Base-by-base conservation (phyloP, 2,888 invertebrate species). In the Sicus ferrugineus region DNA sequence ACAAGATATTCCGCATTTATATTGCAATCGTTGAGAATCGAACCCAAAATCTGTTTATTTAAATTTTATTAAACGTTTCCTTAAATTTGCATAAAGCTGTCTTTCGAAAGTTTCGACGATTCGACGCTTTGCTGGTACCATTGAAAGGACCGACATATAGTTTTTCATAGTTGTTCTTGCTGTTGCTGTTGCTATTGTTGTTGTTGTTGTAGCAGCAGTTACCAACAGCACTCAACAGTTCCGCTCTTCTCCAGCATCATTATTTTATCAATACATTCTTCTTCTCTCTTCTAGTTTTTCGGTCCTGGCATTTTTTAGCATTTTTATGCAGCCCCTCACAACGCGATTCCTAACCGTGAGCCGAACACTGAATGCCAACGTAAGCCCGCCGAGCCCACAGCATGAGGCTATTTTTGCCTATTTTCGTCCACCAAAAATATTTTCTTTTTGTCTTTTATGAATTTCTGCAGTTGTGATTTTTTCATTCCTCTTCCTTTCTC, bases 401-500 rank as follows among this genome's bases (percentile, higher is more conserved):
- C n/a, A n/a, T n/a, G n/a, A n/a, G n/a, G n/a, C n/a, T n/a, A n/a
- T n/a, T n/a, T n/a, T n/a, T n/a, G n/a, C n/a, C n/a, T n/a, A n/a
- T 9, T 16, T 42, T 42, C n/a, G 14, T 42, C 42, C 42, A 42
- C 7, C 16, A 6, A 56, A 56, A 56, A 28, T 56, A 26, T 56
- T 56, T 23, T 16, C 14, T 42, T 42, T 42, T n/a, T 56, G 56
- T 14, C 28, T 56, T 56, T 38, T 61, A 23, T 38, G 38, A 42
- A 16, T 42, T 42, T 42, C 59, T 59, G 31, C 59, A 31, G 9
- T 61, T 61, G 38, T 61, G 61, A 61, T 61, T 61, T 38, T 42
- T 42, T 42, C 0, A 2, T 52, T 54, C 28, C 28, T 54, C 54
- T 54, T 28, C 3, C 16, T 54, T 28, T 28, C 14, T 28, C 14